These are phyloP conservation scores for Virgularia gustaviana DNA, from an alignment of 92 coral and sea anemone genomes.

Conservation along the genomic window DNA sequence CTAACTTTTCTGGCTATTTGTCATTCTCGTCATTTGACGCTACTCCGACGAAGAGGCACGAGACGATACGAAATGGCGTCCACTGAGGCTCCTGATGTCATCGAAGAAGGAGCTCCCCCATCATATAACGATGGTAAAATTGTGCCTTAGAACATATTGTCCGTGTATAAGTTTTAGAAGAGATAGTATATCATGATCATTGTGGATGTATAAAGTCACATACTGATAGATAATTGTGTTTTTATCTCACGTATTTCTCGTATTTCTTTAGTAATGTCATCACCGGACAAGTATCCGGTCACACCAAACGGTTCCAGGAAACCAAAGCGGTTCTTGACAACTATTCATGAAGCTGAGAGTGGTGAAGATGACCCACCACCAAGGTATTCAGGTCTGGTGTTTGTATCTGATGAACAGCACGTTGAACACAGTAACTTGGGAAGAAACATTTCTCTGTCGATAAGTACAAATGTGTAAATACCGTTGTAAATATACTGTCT, in stretches of 20 bases:
- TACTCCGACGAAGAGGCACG: slow-evolving; percentile 51
- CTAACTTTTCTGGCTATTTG: slow-evolving; percentile 85
- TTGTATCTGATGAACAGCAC: too few species aligned
- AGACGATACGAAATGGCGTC: slow-evolving; percentile 67
- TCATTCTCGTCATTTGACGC: slow-evolving; percentile 67
- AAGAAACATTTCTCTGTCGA: background rate
- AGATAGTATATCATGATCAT: background rate
- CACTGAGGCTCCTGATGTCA: slow-evolving; percentile 65
- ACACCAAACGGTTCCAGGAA: slow-evolving; percentile 53
- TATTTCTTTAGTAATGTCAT: slow-evolving; percentile 71
- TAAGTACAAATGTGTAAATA: background rate
- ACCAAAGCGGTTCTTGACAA: slow-evolving; percentile 47
- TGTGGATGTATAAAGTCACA: background rate
- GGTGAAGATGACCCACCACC: slow-evolving; percentile 81
- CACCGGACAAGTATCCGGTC: slow-evolving; percentile 76
- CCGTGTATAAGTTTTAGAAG: background rate
- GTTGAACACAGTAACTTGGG: too few species aligned
- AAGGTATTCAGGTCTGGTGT: slow-evolving; percentile 67
- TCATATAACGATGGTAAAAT: slow-evolving; percentile 69
- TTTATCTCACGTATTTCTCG: background rate
- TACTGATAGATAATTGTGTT: background rate
- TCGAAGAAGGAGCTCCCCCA: slow-evolving; percentile 76
- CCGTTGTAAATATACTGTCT: too few species aligned
- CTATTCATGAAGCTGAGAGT: too few species aligned
- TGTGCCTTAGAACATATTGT: background rate